phyloP scores from a whole-genome alignment of 2,113 vertebrate species.

The Salvelinus sp. region DNA sequence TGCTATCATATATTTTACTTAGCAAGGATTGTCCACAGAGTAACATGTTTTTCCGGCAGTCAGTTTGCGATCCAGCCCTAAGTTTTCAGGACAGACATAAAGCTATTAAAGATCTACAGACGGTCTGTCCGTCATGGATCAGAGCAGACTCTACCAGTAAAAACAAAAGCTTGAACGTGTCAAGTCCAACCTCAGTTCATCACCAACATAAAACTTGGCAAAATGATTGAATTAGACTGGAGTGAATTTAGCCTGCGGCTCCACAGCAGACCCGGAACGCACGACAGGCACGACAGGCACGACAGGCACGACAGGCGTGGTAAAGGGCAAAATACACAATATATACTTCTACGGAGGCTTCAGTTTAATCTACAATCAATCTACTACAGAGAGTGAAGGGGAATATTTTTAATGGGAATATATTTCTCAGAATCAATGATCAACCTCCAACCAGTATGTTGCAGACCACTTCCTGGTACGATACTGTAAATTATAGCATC shows the following conservation, averaged over 20 bases:
- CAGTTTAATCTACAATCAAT: conserved; percentile 42
- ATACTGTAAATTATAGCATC: not conserved
- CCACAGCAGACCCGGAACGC: conserved; percentile 58
- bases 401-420: not conserved
- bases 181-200: too few relatives aligned
- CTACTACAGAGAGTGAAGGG: conserved; percentile 11
- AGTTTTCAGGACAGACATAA: too few relatives aligned
- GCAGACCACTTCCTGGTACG: not conserved
- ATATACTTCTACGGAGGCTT: conserved; percentile 30
- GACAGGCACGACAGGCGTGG: conserved; percentile 63
- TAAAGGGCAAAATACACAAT: conserved; percentile 49
- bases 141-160: too few relatives aligned
- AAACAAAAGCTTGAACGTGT: too few relatives aligned
- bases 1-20: too few relatives aligned
- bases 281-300: conserved; percentile 68
- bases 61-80: too few relatives aligned
- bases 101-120: too few relatives aligned
- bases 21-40: too few relatives aligned
- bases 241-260: conserved; percentile 67
- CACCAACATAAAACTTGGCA: too few relatives aligned
- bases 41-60: too few relatives aligned
- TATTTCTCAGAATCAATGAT: not conserved
- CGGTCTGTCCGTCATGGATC: too few relatives aligned
- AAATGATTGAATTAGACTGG: not conserved
- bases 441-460: conserved; percentile 8